Base-by-base conservation (phyloP, 2,797 vertebrate species). In the Esox lucius region DNA sequence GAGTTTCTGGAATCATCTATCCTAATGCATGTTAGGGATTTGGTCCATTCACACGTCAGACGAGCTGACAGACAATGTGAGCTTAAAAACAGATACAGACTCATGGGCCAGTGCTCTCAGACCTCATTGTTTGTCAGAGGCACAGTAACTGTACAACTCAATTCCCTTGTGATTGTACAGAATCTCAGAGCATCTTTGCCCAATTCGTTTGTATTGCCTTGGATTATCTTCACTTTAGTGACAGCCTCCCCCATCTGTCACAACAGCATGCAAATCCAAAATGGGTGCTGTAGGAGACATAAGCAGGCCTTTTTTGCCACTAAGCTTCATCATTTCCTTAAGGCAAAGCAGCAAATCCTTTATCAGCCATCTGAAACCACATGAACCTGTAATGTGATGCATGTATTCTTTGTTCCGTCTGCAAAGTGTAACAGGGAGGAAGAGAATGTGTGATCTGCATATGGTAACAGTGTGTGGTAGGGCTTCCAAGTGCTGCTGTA, bases 191-290 rank as follows among this genome's bases (percentile, higher is more conserved):
- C 56, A 24, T 59, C 22, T 59, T 59, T 59, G 56, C n/a, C 11
- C 70, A 72, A 72, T 53, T 72, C 53, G 28, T 61, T 59, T 59
- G 22, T 59, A 59, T 59, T 65, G 51, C 71, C 75, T 71, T 53
- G 73, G 79, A 85, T 81, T 75, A 81, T 81, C 81, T 85, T 81
- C 69, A 76, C 81, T 81, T 70, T 79, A 64, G 81, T 74, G 73
- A 78, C 74, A 77, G 68, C 70, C 80, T 22, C 56, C 8, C 53
- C 53, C 76, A 80, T 84, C 83, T 84, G 78, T 74, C 68, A 71
- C 59, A 61, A 72, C 69, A 74, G 67, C 33, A 70, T 51, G 28
- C 16, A 64, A 80, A 81, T 75, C 66, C 76, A 66, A 71, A 61
- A 26, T 24, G 22, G 56, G 56, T 68, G 68, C 75, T 62, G 2